phyloP scores from a whole-genome alignment of 2,888 invertebrate genomes.

The Agrilus mali region DNA sequence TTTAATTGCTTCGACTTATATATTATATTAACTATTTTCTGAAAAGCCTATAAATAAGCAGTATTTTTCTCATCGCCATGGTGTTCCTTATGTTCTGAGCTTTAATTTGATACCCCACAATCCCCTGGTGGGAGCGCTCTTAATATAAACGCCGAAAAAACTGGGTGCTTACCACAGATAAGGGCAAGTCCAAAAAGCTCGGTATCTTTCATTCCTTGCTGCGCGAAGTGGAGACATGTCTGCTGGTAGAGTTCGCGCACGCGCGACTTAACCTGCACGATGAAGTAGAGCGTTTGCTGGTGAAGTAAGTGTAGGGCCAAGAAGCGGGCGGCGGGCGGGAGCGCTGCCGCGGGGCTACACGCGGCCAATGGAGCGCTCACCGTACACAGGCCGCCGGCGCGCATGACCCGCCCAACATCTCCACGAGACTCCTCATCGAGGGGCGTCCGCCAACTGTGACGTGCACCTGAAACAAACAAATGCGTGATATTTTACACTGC shows the following conservation, averaged over 20 bases:
- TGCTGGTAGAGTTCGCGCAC: slow-evolving; percentile 73
- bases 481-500: no score
- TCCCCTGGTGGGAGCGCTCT: no score
- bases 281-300: slow-evolving; percentile 43
- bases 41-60: no score
- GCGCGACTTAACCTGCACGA: slow-evolving; percentile 66
- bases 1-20: no score
- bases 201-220: slow-evolving; percentile 72
- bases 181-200: slow-evolving; percentile 78
- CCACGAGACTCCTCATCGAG: slow-evolving; percentile 23
- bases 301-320: slow-evolving; percentile 52
- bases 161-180: slow-evolving; percentile 63
- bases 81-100: no score
- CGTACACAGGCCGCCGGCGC: slow-evolving; percentile 60
- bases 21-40: no score
- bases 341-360: slow-evolving; percentile 49
- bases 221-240: slow-evolving; percentile 66
- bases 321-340: slow-evolving; percentile 51
- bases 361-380: slow-evolving; percentile 72
- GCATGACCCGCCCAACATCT: slow-evolving; percentile 31
- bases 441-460: slow-evolving; percentile 18
- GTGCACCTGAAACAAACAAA: slow-evolving; percentile 12
- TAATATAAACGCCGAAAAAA: no score
- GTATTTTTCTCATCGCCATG: no score
- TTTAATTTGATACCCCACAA: no score